phyloP scores from a whole-genome alignment of 2,888 invertebrate species.

The Hylaea fasciaria region DNA sequence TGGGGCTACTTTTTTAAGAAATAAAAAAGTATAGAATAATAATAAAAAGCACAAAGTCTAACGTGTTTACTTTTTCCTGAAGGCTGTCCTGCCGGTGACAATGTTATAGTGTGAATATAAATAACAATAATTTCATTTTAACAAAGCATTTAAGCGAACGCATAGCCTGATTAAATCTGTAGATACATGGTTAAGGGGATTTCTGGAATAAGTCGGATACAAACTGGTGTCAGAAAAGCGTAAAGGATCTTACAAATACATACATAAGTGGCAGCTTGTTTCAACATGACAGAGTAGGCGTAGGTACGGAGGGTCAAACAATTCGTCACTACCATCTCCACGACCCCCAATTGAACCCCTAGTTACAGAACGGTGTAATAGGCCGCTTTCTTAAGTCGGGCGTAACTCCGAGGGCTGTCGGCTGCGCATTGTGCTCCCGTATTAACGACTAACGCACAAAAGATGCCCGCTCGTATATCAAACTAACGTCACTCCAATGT shows the following conservation, averaged over 20 bases:
- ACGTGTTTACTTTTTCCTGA: no score
- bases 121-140: no score
- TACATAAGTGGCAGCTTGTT: not conserved
- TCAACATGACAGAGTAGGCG: not conserved
- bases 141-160: no score
- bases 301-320: constrained; percentile 16
- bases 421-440: constrained; percentile 73
- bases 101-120: no score
- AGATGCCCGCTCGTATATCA: constrained; percentile 80
- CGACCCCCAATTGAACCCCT: constrained; percentile 11
- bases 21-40: no score
- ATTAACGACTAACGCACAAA: constrained; percentile 82
- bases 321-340: constrained; percentile 38
- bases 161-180: no score
- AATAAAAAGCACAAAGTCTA: no score
- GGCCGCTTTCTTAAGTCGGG: constrained; percentile 67
- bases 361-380: constrained; percentile 52
- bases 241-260: not conserved
- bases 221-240: no score
- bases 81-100: no score
- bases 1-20: no score
- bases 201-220: no score
- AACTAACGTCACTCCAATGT: constrained; percentile 83
- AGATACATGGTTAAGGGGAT: no score
- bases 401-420: constrained; percentile 72